Evolutionary conservation across 2,113 vertebrate genomes (phyloP), one percentile per base, ranked within the genome.

Genomic region (Chiloscyllium plagiosum): DNA sequence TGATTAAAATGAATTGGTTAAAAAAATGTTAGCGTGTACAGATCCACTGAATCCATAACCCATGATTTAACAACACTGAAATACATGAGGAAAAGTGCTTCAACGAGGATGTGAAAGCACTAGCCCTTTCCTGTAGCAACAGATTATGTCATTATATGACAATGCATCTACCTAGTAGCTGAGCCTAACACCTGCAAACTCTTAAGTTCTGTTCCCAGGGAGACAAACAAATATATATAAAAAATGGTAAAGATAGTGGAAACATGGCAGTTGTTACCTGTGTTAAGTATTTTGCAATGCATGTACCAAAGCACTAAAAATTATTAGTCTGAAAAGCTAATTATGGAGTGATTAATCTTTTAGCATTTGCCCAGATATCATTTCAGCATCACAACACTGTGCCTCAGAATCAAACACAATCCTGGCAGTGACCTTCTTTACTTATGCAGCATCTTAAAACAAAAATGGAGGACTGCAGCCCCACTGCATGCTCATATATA

Each of bases 11-110:
- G 97, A 95, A 50, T 76, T 68, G 93, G 69, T 97, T 98, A 96
- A 97, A 98, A 98, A 98, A 97, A 95, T 96, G 94, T 76, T 72
- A 7, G 97, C 97, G 85, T 97, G 97, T 97, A 96, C 97, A 98
- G 97, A 98, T 97, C 96, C 97, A 97, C 98, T 97, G 89, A 97
- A 98, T 98, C 94, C 42, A 95, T 52, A 72, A 50, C 69, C 69
- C 29, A 95, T 95, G 69, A 95, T 97, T 97, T 97, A 98, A 97
- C 96, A 97, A 97, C 98, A 98, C 97, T 98, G 98, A 98, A 98
- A 97, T 97, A 97, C 98, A 98, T 97, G 98, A 98, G 98, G 98
- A 97, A 98, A 98, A 98, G 97, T 98, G 98, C 98, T 97, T 97
- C 97, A 98, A 98, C 97, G 96, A 97, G 96, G 97, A 97, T 96